These are phyloP conservation scores for Poeciliopsis turrubarensis DNA, from an alignment of 2,113 vertebrate genomes.

Conservation along the genomic window DNA sequence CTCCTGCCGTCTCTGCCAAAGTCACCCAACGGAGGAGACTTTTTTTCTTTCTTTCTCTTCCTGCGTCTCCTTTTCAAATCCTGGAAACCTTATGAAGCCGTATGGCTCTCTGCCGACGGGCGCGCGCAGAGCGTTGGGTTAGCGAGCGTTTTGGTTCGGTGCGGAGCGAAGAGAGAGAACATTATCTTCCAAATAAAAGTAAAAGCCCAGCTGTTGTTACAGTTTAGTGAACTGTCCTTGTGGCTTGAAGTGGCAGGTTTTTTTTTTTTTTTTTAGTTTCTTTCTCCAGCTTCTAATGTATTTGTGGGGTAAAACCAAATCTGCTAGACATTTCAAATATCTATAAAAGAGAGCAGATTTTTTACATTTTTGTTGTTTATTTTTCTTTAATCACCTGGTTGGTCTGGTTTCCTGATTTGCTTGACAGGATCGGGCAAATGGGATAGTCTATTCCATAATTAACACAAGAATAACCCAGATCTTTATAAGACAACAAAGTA, in stretches of 20 bases:
- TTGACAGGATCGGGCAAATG: no score
- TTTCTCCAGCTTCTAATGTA: not conserved
- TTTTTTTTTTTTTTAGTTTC: conserved; percentile 5
- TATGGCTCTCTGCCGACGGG: conserved; percentile 87
- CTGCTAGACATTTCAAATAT: no score
- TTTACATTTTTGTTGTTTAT: no score
- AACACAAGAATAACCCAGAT: no score
- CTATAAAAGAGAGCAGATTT: no score
- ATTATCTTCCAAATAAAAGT: conserved; percentile 55
- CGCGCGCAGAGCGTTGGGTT: conserved; percentile 14
- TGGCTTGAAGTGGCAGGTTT: conserved; percentile 68
- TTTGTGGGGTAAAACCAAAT: no score
- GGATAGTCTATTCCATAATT: no score
- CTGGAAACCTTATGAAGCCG: conserved; percentile 95
- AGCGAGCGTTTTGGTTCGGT: conserved; percentile 16
- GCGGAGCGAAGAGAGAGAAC: conserved; percentile 35
- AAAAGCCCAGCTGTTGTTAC: conserved; percentile 86
- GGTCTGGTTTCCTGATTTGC: no score
- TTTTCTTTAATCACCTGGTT: no score
- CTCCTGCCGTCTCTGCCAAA: conserved; percentile 84
- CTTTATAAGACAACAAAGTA: no score
- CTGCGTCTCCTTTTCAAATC: conserved; percentile 80
- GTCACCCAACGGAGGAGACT: conserved; percentile 84
- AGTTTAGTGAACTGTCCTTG: conserved; percentile 61
- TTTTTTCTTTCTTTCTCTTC: conserved; percentile 51